These are phyloP conservation scores for Cynopterus brachyotis DNA, from an alignment of 2,113 vertebrate species.

Conservation along the genomic window DNA sequence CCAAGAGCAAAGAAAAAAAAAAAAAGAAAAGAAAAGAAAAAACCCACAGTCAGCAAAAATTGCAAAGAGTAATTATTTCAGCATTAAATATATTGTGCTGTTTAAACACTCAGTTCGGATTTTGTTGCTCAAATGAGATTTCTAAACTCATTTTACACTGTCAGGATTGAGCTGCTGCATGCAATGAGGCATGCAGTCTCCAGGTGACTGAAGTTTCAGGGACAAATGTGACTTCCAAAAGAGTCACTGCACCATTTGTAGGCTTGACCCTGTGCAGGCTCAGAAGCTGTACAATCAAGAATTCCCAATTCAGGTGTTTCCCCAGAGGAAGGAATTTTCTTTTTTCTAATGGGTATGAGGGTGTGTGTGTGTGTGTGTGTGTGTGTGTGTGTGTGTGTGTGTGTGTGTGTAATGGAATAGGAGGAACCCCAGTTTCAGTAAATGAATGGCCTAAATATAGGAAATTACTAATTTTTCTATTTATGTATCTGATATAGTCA, in stretches of 20 bases:
- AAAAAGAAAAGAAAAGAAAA: background rate
- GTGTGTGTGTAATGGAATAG: background rate
- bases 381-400: no score
- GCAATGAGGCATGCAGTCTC: constrained; percentile 70
- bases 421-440: background rate
- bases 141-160: constrained; percentile 46
- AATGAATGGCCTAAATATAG: background rate
- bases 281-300: background rate
- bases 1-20: background rate
- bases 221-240: constrained; percentile 64
- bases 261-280: background rate
- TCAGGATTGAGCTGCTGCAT: constrained; percentile 43
- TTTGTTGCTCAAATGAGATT: constrained; percentile 37
- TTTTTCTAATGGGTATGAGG: background rate
- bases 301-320: constrained; percentile 45
- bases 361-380: background rate
- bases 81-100: background rate
- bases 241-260: constrained; percentile 68
- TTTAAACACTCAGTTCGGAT: constrained; percentile 30
- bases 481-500: background rate
- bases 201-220: constrained; percentile 79
- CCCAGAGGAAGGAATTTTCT: background rate
- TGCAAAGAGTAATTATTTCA: background rate
- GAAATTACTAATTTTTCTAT: background rate
- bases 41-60: constrained; percentile 5